Evolutionary conservation across 2,797 vertebrate genomes (phyloP), one percentile per base, ranked within the genome.

Genomic region (Allobates femoralis): DNA sequence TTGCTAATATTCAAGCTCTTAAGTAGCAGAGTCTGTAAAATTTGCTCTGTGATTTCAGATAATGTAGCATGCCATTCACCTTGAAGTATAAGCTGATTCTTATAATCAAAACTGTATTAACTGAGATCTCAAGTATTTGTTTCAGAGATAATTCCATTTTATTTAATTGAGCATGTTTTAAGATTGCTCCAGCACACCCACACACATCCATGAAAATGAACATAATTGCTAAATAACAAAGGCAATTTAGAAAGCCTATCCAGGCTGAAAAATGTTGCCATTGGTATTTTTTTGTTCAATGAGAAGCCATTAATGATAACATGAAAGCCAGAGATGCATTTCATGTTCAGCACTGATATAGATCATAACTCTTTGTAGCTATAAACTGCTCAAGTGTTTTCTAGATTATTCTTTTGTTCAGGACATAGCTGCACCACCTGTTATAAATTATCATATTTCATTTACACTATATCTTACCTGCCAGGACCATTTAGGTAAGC

Each of bases 131-230:
- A 84, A 88, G 86, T 80, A 81, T 84, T 87, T 88, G 81, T 87
- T 85, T 84, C 86, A 84, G 67, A n/a, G 82, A 87, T 88, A 84
- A 88, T 84, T 88, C 84, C 79, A 60, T 74, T 84, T 80, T 80
- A 88, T 88, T 88, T 84, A 88, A 88, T 88, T 88, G 82, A 88
- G 82, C 86, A 80, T 88, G 86, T 88, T 87, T 83, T 83, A 83
- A 83, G 74, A 87, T 87, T 87, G 74, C 80, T 80, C 23, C 67
- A 84, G 82, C 82, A 85, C 82, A 88, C 82, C 82, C 82, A 88
- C 86, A 85, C 77, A 88, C 50, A 88, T 87, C 86, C 86, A 88
- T 75, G 82, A 88, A 87, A 81, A 88, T 85, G 86, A 84, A 84
- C 67, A 88, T 88, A 88, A 88, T 88, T 88, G 82, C 67, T 56